Percentiles rank a stretch among this genome's conserved stretches.
These are phyloP conservation scores for Eristalinus aeneus DNA, from an alignment of 2,888 invertebrate species.

Conservation along the genomic window DNA sequence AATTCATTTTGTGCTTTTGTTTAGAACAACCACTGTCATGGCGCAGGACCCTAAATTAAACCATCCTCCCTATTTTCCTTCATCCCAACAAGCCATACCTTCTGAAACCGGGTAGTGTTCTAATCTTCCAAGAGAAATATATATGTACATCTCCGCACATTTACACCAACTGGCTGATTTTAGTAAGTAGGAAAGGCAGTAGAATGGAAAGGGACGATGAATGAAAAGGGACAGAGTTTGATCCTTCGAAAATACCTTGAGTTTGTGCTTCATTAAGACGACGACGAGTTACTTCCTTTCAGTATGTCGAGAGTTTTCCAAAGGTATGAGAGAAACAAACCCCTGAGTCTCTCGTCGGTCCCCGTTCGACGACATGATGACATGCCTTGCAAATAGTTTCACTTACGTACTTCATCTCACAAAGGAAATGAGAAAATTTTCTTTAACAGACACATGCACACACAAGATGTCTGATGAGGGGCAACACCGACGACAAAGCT, in stretches of 20 bases:
- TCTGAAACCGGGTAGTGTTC: background rate
- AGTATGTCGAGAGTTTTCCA: background rate
- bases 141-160: background rate
- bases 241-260: conserved; percentile 11
- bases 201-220: background rate
- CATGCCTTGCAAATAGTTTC: conserved; percentile 33
- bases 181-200: background rate
- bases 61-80: background rate
- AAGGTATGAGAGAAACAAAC: background rate
- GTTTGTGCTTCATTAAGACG: conserved; percentile 36
- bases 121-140: conserved; percentile 48
- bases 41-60: conserved; percentile 8
- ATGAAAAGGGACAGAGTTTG: background rate
- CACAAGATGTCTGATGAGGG: background rate
- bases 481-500: background rate
- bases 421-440: conserved; percentile 63
- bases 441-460: background rate
- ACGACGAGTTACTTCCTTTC: conserved; percentile 1
- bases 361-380: background rate
- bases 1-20: conserved; percentile 3
- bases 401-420: conserved; percentile 32
- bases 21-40: background rate
- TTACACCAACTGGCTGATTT: background rate
- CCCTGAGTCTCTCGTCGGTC: too few species aligned
- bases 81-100: background rate